These are phyloP conservation scores for Fragum fragum DNA, from an alignment of 2,888 invertebrate genomes.

Conservation along the genomic window DNA sequence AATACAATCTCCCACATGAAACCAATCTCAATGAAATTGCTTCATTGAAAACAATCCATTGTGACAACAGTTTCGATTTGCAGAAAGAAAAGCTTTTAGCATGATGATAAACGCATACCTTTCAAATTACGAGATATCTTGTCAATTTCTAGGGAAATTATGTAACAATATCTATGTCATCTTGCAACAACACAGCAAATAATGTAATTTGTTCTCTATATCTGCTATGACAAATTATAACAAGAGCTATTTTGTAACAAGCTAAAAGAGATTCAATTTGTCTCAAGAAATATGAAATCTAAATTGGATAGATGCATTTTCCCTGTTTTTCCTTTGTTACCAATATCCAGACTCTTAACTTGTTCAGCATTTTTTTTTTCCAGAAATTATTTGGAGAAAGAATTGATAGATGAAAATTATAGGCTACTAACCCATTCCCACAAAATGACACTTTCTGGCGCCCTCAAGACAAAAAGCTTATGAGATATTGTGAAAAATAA, in stretches of 20 bases:
- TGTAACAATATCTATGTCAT: slow-evolving; percentile 3
- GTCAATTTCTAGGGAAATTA: slow-evolving; percentile 8
- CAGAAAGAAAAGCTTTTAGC: slow-evolving; percentile 25
- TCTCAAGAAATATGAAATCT: background rate
- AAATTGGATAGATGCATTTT: slow-evolving; percentile 3
- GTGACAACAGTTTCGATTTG: slow-evolving; percentile 23
- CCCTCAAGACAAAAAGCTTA: no score
- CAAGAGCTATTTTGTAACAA: background rate
- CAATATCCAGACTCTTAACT: background rate
- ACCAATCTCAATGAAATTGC: slow-evolving; percentile 15
- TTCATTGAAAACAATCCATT: slow-evolving; percentile 13
- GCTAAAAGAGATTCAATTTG: slow-evolving; percentile 1
- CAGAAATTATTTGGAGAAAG: no score
- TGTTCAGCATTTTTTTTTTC: background rate
- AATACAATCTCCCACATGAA: background rate
- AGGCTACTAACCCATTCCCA: no score
- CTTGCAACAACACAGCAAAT: background rate
- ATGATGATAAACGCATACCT: slow-evolving; percentile 10
- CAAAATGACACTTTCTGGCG: no score
- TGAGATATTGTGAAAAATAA: no score
- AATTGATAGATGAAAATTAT: no score
- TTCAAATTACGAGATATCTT: slow-evolving; percentile 8
- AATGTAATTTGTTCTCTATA: slow-evolving; percentile 2
- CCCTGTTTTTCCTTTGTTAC: background rate
- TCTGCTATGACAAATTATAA: background rate